A percentile compares a stretch with the other conserved stretches of the same genome.
Evolutionary conservation across 2,113 vertebrate species (phyloP).

Genomic region (Nesoenas mayeri): DNA sequence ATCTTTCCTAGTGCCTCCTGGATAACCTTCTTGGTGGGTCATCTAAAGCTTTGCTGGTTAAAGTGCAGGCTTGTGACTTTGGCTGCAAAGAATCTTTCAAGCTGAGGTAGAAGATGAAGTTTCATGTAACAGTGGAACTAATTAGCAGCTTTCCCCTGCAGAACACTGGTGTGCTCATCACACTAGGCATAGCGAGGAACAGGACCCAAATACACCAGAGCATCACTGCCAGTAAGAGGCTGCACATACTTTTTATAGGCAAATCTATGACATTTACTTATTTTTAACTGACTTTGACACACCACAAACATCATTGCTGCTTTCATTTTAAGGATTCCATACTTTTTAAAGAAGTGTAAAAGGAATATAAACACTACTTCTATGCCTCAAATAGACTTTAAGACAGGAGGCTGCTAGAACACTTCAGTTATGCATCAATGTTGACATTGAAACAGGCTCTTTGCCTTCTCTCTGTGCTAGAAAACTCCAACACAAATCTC

Average conservation of each 20-base stretch:
- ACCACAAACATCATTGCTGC: background rate
- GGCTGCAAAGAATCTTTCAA: background rate
- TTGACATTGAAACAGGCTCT: fast-evolving
- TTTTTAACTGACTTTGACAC: background rate
- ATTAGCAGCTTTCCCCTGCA: background rate
- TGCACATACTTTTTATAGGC: background rate
- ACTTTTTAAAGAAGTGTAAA: background rate
- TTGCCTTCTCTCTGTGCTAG: background rate
- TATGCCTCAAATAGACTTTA: background rate
- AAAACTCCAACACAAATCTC: background rate
- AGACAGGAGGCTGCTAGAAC: background rate
- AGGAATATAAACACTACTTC: background rate
- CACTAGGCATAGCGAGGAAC: background rate
- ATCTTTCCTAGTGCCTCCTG: background rate
- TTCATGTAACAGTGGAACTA: background rate
- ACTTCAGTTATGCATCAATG: background rate
- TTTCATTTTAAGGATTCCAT: background rate
- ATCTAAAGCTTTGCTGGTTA: background rate
- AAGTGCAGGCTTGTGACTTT: background rate
- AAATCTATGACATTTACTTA: background rate
- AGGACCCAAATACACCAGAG: background rate
- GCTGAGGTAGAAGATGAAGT: background rate
- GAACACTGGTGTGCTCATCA: background rate
- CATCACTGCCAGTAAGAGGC: background rate
- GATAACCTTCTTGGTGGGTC: background rate